Conservation (phyloP, 2,888 invertebrate species). For the Trichopoda pennipes region DNA sequence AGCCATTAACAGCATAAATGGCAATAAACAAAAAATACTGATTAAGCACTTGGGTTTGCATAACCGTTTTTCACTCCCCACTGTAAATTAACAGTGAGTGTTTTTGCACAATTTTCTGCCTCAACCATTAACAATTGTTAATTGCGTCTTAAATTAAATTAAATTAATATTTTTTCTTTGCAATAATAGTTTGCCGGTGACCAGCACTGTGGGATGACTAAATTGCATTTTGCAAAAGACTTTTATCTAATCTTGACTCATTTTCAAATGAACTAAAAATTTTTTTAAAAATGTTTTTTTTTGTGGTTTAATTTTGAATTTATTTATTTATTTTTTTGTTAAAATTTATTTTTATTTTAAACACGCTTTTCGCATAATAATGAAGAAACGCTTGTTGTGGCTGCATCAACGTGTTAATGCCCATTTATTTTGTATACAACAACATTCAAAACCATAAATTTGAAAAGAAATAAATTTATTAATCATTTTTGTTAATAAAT, state of each 20-base stretch:
- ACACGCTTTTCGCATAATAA: constrained; percentile 53
- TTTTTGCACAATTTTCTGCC: too few species aligned
- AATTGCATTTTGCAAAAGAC: constrained; percentile 3
- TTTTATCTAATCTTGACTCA: constrained; percentile 44
- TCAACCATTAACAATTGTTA: too few species aligned
- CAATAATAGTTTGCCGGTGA: background rate
- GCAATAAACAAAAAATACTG: too few species aligned
- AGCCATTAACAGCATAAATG: too few species aligned
- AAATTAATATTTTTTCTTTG: background rate
- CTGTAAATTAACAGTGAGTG: too few species aligned
- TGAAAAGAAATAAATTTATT: constrained; percentile 19
- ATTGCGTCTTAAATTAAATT: too few species aligned
- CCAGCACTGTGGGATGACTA: background rate
- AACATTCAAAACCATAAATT: constrained; percentile 3
- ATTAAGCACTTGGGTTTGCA: too few species aligned
- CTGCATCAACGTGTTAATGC: constrained; percentile 1
- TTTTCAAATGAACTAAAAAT: constrained; percentile 25
- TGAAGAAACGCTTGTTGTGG: constrained; percentile 2
- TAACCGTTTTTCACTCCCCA: too few species aligned
- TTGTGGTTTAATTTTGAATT: constrained; percentile 9
- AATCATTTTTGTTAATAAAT: constrained; percentile 12
- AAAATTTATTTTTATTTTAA: constrained; percentile 39
- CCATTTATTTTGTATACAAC: background rate
- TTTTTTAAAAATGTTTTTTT: constrained; percentile 8
- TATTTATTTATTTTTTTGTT: constrained; percentile 22